Base-by-base conservation (phyloP, 2,113 vertebrate genomes). In the Orientallactaga bullata region DNA sequence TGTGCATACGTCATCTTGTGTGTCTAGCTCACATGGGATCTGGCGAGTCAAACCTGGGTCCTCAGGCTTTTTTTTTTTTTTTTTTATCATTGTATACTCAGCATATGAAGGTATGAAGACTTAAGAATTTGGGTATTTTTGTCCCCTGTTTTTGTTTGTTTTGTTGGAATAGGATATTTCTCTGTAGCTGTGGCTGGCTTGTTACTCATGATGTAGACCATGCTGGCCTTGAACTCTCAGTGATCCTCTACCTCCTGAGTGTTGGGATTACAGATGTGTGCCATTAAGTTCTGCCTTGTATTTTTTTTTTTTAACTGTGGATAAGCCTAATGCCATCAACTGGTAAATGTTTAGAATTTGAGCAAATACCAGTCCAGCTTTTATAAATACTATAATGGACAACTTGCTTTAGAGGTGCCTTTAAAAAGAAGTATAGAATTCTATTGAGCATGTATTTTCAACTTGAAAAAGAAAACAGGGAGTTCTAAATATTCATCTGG, bases 291-390 rank as follows among this genome's bases (percentile, higher is more conserved):
- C 35, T 18, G 60, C 23, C 2, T n/a, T 86, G 65, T 93, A 66
- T 84, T 88, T 84, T 39, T 55, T 90, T 96, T 72, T 89, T 93
- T 88, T 73, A 93, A 88, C 88, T 83, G 72, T 76, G 88, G 35
- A 88, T 61, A 28, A 86, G 15, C 79, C 16, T 61, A 69, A 93
- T 63, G 20, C 32, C 86, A 65, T 90, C 80, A 84, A 51, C 39
- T 88, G 55, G 68, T 39, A 81, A 90, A 91, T 74, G 26, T 90
- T 94, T 94, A 86, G 24, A 86, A 28, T 89, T 96, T 88, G 89
- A 95, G 66, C 90, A 92, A 96, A 95, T 47, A 71, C 73, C 66
- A 94, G 23, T 88, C 39, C n/a, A 37, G 78, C 28, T 68, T 95
- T 89, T 94, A 90, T 63, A 93, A 90, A 83, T 88, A 66, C 28